A percentile compares a stretch with the other conserved stretches of the same genome.
phyloP scores from a whole-genome alignment of 1,140 invertebrate species.

The Asbolus verrucosus region DNA sequence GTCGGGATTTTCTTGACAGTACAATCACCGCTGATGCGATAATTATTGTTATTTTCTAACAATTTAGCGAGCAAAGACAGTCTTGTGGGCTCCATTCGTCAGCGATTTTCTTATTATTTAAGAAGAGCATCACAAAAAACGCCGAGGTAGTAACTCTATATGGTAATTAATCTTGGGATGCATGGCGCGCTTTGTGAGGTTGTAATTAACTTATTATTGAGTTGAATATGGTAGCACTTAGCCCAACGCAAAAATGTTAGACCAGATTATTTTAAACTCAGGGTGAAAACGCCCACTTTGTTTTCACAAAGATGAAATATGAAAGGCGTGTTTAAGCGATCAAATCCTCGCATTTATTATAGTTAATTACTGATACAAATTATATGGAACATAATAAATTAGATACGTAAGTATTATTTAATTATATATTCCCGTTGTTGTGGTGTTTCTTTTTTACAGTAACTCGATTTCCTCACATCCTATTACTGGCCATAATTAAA shows the following conservation, averaged over 20 bases:
- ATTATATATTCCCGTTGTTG: constrained; percentile 55
- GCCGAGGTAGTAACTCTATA: not conserved
- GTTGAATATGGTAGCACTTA: constrained; percentile 41
- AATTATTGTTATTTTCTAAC: too few species aligned
- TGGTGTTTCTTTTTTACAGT: constrained; percentile 43
- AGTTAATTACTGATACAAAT: constrained; percentile 62
- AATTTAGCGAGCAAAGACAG: too few species aligned
- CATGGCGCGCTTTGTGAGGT: constrained; percentile 27
- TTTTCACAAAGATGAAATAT: constrained; percentile 55
- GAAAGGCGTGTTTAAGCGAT: constrained; percentile 58
- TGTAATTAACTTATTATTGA: constrained; percentile 43
- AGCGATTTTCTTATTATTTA: constrained; percentile 15
- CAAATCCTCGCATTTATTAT: constrained; percentile 59
- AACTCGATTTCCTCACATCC: constrained; percentile 51
- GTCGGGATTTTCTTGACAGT: not conserved
- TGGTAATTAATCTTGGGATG: constrained; percentile 34
- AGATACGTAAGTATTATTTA: constrained; percentile 63
- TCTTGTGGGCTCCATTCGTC: too few species aligned
- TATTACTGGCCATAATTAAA: constrained; percentile 49
- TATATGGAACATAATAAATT: constrained; percentile 63
- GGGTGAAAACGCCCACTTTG: constrained; percentile 52
- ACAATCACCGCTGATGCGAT: too few species aligned
- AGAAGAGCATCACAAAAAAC: constrained; percentile 3
- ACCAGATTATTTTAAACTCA: constrained; percentile 36
- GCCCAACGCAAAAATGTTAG: constrained; percentile 23